Base-by-base conservation (phyloP, 2,888 invertebrate genomes). In the Dicycla oo region DNA sequence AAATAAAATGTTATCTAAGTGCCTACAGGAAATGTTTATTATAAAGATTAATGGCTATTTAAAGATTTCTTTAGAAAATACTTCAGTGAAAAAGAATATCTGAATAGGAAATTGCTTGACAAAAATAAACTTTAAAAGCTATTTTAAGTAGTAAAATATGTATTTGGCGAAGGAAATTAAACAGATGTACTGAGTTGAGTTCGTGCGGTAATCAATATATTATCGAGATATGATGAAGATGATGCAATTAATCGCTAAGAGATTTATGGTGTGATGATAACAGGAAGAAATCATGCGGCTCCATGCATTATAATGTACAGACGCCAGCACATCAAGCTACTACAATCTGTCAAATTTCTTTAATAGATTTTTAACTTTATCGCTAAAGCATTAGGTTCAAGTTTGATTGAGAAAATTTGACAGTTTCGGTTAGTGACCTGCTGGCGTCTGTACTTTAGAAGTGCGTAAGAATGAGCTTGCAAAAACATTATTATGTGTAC, bases 131-230 rank as follows among this genome's bases (percentile, higher is more conserved):
- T 11, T 13, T 2, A 23, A 13, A 53, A 54, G 8, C 47, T 60
- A 53, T 47, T 69, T 68, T 10, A 54, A 64, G 18, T 34, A 30
- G 11, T 53, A 56, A 67, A 70, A 69, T 62, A n/a, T n/a, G n/a
- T n/a, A 65, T 68, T 47, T n/a, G 11, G 1, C n/a, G 30, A 66
- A 60, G 0, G 61, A 81, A 72, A 71, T 67, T 49, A 65, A 77
- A 49, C 73, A 81, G 84, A 69, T 72, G 61, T 67, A 61, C 11
- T n/a, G n/a, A n/a, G n/a, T n/a, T n/a, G n/a, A 20, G 60, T 51
- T 63, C 23, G 58, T 56, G n/a, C 11, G 26, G 20, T 74, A 38
- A 71, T 69, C 47, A 70, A 75, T 81, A 62, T 43, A 64, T 79
- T 64, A 69, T 60, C 40, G 23, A 40, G 8, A 13, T 20, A 69